Evolutionary conservation across 2,888 invertebrate genomes (phyloP).

Genomic region (Campoletis raptor): DNA sequence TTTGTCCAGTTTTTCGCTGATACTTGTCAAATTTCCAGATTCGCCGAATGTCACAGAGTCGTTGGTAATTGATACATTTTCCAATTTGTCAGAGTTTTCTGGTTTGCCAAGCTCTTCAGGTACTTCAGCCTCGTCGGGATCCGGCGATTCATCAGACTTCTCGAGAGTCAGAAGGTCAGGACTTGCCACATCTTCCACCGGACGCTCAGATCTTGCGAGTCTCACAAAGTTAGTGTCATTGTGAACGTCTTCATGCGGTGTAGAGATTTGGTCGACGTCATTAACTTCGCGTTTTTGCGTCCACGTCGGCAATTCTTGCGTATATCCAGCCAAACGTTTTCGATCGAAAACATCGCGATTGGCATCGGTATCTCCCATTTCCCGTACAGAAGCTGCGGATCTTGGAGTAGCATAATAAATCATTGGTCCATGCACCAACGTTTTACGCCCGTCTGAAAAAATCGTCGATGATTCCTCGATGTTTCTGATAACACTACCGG

Average conservation of each 20-base stretch:
- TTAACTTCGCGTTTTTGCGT: neutral
- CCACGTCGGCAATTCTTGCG: neutral
- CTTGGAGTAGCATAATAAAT: neutral
- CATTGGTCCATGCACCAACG: neutral
- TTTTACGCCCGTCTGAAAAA: neutral
- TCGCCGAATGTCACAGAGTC: neutral
- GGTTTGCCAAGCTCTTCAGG: neutral
- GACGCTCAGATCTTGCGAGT: conserved; percentile 5
- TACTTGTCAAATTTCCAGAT: neutral
- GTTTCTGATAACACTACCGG: neutral
- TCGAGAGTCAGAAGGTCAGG: neutral
- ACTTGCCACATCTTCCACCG: neutral
- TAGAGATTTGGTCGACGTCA: neutral
- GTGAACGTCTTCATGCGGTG: neutral
- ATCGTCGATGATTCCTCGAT: neutral
- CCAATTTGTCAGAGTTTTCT: neutral
- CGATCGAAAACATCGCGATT: neutral
- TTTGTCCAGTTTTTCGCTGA: neutral
- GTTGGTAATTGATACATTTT: neutral
- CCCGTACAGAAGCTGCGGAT: neutral
- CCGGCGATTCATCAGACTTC: neutral
- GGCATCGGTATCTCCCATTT: neutral
- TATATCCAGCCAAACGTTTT: too few relatives aligned
- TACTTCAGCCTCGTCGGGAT: neutral
- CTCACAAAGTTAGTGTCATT: neutral